Conservation (phyloP, 2,797 vertebrate genomes). For the Tachyglossus aculeatus region DNA sequence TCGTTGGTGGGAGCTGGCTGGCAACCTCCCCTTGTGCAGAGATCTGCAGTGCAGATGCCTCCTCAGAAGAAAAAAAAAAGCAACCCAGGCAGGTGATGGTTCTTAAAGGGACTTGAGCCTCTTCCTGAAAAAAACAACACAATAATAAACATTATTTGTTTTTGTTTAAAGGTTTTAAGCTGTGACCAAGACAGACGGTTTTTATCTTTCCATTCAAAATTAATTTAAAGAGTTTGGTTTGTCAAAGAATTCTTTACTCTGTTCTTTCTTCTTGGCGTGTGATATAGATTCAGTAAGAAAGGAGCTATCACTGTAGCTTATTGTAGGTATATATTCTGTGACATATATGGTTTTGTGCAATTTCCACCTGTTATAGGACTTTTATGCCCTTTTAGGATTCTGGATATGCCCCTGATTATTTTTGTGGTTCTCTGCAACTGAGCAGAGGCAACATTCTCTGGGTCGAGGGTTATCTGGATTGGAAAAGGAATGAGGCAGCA, state of each 20-base stretch:
- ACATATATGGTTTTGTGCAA: not conserved
- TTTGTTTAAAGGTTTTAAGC: not conserved
- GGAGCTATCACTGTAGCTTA: not conserved
- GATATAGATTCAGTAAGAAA: not conserved
- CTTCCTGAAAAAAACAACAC: not conserved
- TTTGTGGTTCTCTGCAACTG: conserved; percentile 15
- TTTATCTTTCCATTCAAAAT: not conserved
- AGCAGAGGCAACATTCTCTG: not conserved
- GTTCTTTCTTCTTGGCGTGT: not conserved
- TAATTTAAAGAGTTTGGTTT: not conserved
- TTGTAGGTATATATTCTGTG: not conserved
- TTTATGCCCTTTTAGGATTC: not conserved
- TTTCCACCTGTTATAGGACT: conserved; percentile 1
- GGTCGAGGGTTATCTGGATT: conserved; percentile 3
- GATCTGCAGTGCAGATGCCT: conserved; percentile 67
- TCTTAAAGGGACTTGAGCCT: conserved; percentile 40
- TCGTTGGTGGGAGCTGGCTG: conserved; percentile 29
- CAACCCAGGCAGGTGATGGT: conserved; percentile 42
- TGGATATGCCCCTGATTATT: not conserved
- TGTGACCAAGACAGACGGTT: not conserved
- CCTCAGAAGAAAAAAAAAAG: not conserved
- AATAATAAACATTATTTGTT: not conserved
- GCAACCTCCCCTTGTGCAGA: conserved; percentile 16
- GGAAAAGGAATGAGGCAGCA: conserved; percentile 53
- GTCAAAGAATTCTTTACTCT: not conserved